phyloP scores from a whole-genome alignment of 2,113 vertebrate species.

The Pycnonotus jocosus region DNA sequence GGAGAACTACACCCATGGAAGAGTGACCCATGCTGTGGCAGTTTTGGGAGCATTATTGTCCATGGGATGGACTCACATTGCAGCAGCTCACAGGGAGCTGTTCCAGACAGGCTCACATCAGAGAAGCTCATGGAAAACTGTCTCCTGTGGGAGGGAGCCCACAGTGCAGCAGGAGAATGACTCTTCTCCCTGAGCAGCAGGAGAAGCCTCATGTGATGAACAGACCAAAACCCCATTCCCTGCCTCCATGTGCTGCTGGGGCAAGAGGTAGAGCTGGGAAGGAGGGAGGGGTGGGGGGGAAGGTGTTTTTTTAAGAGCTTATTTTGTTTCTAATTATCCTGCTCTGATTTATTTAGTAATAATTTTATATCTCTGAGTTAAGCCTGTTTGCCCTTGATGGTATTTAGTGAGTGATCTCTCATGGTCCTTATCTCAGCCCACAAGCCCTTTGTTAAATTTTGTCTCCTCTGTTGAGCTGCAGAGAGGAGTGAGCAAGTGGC shows the following conservation, averaged over 20 bases:
- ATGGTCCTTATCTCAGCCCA: neutral
- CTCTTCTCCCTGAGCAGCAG: neutral
- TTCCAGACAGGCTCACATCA: rapidly evolving
- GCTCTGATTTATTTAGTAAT: neutral
- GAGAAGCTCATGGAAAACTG: neutral
- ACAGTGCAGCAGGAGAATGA: rapidly evolving
- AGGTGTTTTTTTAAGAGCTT: neutral
- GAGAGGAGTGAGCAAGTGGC: rapidly evolving
- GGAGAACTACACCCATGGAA: neutral
- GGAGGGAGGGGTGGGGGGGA: too few relatives aligned
- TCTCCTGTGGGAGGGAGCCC: neutral
- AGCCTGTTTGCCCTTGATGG: neutral
- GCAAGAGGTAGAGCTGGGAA: neutral
- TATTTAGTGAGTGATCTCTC: neutral
- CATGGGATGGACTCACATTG: neutral
- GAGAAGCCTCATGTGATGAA: neutral
- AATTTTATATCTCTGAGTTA: neutral
- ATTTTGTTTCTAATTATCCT: neutral
- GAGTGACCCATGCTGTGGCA: neutral
- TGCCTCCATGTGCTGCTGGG: neutral
- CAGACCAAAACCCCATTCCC: neutral
- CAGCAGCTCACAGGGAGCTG: neutral
- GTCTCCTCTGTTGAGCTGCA: neutral
- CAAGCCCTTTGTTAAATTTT: neutral
- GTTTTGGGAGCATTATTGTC: neutral